Evolutionary conservation across 2,888 invertebrate species (phyloP), one percentile per base, ranked within the genome.

Genomic region (Psococerastis gibbosa): DNA sequence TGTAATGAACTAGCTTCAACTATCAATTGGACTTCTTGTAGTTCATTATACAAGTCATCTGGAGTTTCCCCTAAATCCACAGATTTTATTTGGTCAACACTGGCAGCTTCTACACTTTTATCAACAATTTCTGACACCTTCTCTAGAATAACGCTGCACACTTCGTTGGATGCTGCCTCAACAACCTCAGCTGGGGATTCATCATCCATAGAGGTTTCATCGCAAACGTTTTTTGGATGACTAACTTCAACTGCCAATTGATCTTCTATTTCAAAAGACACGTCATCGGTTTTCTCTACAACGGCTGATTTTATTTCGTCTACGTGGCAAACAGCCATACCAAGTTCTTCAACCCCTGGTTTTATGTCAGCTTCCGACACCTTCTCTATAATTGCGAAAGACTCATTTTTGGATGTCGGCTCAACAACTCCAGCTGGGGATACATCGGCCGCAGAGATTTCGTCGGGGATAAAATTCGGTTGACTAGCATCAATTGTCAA

Each of bases 271-370:
- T 31, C 31, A 31, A 13, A n/a, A n/a, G n/a, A n/a, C n/a, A n/a
- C 16, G 41, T 18, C 13, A 4, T 38, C 18, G 20, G 41, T 38
- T 38, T 6, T 3, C 6, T 15, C 3, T 3, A 20, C 13, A 5
- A 22, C 32, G 13, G 43, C 3, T 15, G 23, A 20, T 32, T 47
- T 22, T 3, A 46, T 20, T 11, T 31, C 34, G 5, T 38, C 46
- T 6, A 32, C 45, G 23, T 33, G 41, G 13, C 45, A 43, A 15
- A 43, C 32, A 23, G 47, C 43, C 23, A 23, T 23, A 17, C 41
- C 22, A 3, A 16, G 18, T 31, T 50, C 49, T 3, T 46, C 48
- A 20, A 45, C 44, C 33, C 33, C 34, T 2, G 47, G 23, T 4
- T 41, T 31, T 9, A 31, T 31, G 9, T 31, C 31, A 31, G 31